A percentile compares a stretch with the other conserved stretches of the same genome.
Conservation (phyloP, 1,140 invertebrate genomes). For the Apis mellifera region Amel_HAv3.1 CM009937.2:3197001-3197500, state of each 20-base stretch:
- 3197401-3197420: background rate
- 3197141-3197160: too few species aligned
- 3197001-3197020: background rate
- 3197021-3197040: background rate
- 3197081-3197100: too few species aligned
- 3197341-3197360: background rate
- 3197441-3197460: slow-evolving; percentile 22
- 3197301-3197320: background rate
- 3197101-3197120: too few species aligned
- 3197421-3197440: background rate
- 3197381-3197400: background rate
- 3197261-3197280: background rate
- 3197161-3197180: too few species aligned
- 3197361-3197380: background rate
- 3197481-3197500: background rate
- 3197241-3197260: too few species aligned
- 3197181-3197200: too few species aligned
- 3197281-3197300: background rate
- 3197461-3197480: slow-evolving; percentile 16
- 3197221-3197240: too few species aligned
- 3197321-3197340: background rate
- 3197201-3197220: too few species aligned
- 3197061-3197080: too few species aligned
- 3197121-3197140: too few species aligned
- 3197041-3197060: too few species aligned